A percentile compares a stretch with the other conserved stretches of the same genome.
Evolutionary conservation across 2,797 vertebrate genomes (phyloP).

Genomic region (Dromococcyx pavoninus): DNA sequence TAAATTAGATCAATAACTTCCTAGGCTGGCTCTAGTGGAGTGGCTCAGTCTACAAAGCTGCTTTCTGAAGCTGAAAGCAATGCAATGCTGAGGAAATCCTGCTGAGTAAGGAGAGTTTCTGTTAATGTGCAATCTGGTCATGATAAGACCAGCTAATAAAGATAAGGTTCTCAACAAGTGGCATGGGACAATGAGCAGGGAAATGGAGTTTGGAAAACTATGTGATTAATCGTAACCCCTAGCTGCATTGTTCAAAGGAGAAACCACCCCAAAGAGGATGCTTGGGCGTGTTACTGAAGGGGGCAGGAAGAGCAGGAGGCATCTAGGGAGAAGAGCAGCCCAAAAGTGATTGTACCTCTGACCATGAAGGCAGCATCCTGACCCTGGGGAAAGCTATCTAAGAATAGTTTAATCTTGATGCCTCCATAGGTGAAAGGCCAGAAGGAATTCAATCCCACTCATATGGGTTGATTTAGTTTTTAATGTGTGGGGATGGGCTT

Average conservation of each 20-base stretch:
- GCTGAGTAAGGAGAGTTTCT: slow-evolving; percentile 27
- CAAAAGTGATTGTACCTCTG: background rate
- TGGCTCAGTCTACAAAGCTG: background rate
- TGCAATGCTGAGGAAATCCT: background rate
- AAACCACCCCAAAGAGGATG: background rate
- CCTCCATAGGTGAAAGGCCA: background rate
- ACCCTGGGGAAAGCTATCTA: background rate
- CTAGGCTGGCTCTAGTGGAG: background rate
- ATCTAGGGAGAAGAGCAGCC: background rate
- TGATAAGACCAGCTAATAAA: slow-evolving; percentile 42
- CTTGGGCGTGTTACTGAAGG: background rate
- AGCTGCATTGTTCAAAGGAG: background rate
- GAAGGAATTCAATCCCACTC: background rate
- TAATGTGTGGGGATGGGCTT: background rate
- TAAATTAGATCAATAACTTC: background rate
- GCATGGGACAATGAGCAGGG: background rate
- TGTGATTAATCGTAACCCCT: background rate
- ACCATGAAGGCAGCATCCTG: background rate
- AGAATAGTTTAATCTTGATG: background rate
- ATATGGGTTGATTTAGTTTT: background rate
- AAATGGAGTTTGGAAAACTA: slow-evolving; percentile 15
- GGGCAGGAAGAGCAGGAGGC: background rate
- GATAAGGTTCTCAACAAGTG: slow-evolving; percentile 31
- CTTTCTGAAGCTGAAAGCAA: background rate
- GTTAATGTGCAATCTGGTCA: background rate